Conservation (phyloP, 2,797 vertebrate species). For the Peromyscus nudipes region DNA sequence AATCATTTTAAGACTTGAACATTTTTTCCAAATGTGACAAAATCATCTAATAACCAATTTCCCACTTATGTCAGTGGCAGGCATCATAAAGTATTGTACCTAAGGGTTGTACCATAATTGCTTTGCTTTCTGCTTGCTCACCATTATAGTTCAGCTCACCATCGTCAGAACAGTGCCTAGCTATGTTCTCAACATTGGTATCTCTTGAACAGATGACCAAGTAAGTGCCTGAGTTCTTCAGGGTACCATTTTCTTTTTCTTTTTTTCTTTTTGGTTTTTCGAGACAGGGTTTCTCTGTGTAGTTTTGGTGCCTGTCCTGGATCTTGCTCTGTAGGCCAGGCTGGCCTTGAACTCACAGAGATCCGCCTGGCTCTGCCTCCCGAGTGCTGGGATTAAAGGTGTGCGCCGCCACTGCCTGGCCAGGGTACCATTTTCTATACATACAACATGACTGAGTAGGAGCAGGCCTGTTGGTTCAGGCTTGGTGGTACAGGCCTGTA, state of each 20-base stretch:
- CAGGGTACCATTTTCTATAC: neutral
- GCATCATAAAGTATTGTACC: neutral
- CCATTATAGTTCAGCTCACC: neutral
- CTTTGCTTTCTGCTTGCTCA: neutral
- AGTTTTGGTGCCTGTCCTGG: no score
- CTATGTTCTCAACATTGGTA: neutral
- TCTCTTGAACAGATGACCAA: neutral
- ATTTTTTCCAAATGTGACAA: neutral
- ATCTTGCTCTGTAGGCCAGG: no score
- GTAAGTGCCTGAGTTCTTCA: neutral
- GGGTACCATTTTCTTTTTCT: neutral
- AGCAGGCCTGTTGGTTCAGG: neutral
- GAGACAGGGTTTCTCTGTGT: no score
- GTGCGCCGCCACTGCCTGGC: no score
- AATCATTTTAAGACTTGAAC: neutral
- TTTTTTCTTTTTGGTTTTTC: no score
- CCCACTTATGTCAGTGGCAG: neutral
- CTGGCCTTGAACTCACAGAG: no score
- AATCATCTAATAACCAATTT: neutral
- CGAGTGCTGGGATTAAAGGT: no score
- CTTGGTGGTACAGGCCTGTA: neutral
- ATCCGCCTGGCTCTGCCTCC: no score
- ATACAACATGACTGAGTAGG: neutral
- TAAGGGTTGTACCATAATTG: neutral
- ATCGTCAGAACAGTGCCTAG: neutral